These are phyloP conservation scores for Cheilosia vernalis DNA, from an alignment of 2,888 invertebrate genomes.

Conservation along the genomic window DNA sequence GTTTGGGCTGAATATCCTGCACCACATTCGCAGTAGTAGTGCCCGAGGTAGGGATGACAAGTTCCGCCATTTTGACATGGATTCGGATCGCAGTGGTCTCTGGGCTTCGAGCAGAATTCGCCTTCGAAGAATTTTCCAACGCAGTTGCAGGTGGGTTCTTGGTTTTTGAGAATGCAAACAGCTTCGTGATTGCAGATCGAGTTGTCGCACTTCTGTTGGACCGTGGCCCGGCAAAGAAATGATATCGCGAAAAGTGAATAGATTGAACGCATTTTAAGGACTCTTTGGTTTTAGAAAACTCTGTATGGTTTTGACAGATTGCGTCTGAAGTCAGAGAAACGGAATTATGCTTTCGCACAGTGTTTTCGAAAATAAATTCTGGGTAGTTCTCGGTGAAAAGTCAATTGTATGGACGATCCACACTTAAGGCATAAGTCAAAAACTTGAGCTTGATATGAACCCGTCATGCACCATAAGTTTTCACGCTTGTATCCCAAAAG, in stretches of 20 bases:
- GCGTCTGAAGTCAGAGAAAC: no score
- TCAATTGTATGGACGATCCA: no score
- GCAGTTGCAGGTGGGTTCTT: constrained; percentile 69
- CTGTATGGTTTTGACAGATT: no score
- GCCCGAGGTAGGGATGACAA: constrained; percentile 72
- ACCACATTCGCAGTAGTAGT: constrained; percentile 72
- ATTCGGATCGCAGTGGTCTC: constrained; percentile 70
- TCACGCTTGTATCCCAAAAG: no score
- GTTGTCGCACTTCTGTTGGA: constrained; percentile 56
- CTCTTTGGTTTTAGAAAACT: not conserved
- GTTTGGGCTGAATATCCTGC: constrained; percentile 59
- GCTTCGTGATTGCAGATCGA: constrained; percentile 76
- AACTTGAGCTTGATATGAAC: no score
- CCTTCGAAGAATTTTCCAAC: constrained; percentile 74
- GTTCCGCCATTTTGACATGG: constrained; percentile 76
- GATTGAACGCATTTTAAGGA: not conserved
- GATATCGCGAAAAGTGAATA: not conserved
- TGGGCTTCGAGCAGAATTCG: constrained; percentile 51
- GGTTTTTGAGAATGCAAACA: constrained; percentile 51
- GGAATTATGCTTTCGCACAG: no score
- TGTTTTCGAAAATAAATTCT: no score
- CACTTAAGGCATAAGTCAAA: no score
- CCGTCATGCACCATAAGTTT: no score
- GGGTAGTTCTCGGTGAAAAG: no score
- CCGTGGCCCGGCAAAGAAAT: not conserved